A percentile compares a stretch with the other conserved stretches of the same genome.
These are phyloP conservation scores for Steatornis caripensis DNA, from an alignment of 2,113 vertebrate genomes.

Conservation along the genomic window DNA sequence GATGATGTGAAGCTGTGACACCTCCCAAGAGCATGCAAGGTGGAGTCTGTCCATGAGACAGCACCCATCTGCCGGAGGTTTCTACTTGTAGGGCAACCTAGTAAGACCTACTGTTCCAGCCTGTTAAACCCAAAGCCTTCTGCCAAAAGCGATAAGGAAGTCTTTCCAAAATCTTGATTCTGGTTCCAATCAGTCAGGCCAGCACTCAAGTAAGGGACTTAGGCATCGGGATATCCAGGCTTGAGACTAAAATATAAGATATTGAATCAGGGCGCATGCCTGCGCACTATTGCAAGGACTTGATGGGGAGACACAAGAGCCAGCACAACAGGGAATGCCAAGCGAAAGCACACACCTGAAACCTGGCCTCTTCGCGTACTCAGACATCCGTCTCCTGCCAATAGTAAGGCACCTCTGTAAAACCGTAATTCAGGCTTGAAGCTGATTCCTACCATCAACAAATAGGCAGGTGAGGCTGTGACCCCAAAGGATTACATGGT, in stretches of 20 bases:
- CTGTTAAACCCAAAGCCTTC: not conserved
- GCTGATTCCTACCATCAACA: not conserved
- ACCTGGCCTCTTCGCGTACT: not conserved
- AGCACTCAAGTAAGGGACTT: not conserved
- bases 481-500: not conserved
- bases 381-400: not conserved
- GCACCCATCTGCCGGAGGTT: not conserved
- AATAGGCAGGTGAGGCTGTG: not conserved
- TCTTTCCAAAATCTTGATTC: not conserved
- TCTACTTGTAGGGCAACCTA: not conserved
- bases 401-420: not conserved
- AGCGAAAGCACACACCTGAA: not conserved
- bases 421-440: not conserved
- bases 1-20: not conserved
- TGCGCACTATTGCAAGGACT: not conserved
- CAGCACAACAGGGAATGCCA: not conserved
- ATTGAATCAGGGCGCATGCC: not conserved
- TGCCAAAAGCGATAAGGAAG: not conserved
- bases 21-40: not conserved
- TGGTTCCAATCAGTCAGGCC: not conserved
- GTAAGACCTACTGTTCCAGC: not conserved
- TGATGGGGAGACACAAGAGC: not conserved
- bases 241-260: not conserved
- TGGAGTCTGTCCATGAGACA: not conserved
- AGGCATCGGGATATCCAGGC: not conserved